phyloP scores from a whole-genome alignment of 2,113 vertebrate genomes.

The Arenaria interpres region DNA sequence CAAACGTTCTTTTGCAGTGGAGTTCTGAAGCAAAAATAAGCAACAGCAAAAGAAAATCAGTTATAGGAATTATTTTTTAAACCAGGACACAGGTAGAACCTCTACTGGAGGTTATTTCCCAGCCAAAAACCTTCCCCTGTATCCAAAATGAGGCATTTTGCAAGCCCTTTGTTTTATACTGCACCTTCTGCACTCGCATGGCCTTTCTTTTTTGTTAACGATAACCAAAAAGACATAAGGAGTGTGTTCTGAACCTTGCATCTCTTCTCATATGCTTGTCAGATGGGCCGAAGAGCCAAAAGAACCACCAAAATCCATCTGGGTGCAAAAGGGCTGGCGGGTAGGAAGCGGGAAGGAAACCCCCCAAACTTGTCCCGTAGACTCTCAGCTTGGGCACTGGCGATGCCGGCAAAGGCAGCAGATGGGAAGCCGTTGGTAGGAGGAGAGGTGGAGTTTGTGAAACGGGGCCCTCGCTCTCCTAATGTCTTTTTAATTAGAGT shows the following conservation, averaged over 20 bases:
- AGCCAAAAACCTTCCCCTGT: background rate
- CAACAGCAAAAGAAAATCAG: background rate
- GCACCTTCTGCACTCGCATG: background rate
- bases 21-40: background rate
- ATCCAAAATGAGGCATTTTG: background rate
- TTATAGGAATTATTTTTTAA: background rate
- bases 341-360: background rate
- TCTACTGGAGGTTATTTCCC: background rate
- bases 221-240: background rate
- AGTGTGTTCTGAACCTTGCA: background rate
- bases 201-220: background rate
- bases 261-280: background rate
- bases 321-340: background rate
- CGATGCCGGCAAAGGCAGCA: background rate
- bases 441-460: background rate
- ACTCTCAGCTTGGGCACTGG: background rate
- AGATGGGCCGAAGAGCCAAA: background rate
- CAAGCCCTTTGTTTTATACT: background rate
- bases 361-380: accelerated
- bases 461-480: background rate
- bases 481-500: background rate
- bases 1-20: background rate
- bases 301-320: background rate
- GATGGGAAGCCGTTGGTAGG: background rate
- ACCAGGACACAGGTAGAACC: background rate